Percentiles rank a stretch among this genome's conserved stretches.
Evolutionary conservation across 2,888 invertebrate genomes (phyloP).

Genomic region (Deroplatys truncata): DNA sequence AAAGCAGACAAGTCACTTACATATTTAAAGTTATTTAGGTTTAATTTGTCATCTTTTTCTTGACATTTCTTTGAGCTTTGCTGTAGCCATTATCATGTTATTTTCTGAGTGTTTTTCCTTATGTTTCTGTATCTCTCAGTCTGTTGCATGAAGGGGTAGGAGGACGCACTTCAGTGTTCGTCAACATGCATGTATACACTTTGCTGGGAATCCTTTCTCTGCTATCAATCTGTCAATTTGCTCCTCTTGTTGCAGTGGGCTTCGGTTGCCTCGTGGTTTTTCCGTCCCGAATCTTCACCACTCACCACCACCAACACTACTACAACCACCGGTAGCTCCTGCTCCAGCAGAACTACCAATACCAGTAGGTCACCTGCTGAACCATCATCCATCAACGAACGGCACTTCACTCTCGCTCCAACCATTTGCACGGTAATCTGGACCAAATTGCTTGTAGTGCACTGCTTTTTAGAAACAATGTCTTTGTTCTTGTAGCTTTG

Average conservation of each 20-base stretch:
- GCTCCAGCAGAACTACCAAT: conserved; percentile 28
- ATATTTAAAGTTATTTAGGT: no score
- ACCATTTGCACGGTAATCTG: conserved; percentile 46
- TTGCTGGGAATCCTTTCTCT: not conserved
- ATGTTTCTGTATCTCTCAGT: not conserved
- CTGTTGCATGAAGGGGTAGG: not conserved
- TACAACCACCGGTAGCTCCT: conserved; percentile 21
- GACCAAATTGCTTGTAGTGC: not conserved
- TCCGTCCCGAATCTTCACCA: conserved; percentile 42
- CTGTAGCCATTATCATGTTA: not conserved
- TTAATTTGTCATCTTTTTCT: not conserved
- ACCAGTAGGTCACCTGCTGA: conserved; percentile 29
- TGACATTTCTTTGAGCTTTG: not conserved
- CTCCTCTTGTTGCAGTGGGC: conserved; percentile 45
- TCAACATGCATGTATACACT: not conserved
- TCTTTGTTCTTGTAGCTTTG: not conserved
- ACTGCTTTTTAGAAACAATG: not conserved
- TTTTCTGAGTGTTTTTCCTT: no score
- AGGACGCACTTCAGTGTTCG: not conserved
- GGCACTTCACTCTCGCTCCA: conserved; percentile 41
- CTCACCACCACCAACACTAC: conserved; percentile 32
- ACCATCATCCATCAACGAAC: conserved; percentile 28
- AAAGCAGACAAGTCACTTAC: no score
- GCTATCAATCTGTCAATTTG: not conserved
- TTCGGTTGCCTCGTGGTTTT: conserved; percentile 49